A percentile compares a stretch with the other conserved stretches of the same genome.
Evolutionary conservation across 2,888 invertebrate genomes (phyloP).

Genomic region (Scaptodrosophila latifasciaeformis): DNA sequence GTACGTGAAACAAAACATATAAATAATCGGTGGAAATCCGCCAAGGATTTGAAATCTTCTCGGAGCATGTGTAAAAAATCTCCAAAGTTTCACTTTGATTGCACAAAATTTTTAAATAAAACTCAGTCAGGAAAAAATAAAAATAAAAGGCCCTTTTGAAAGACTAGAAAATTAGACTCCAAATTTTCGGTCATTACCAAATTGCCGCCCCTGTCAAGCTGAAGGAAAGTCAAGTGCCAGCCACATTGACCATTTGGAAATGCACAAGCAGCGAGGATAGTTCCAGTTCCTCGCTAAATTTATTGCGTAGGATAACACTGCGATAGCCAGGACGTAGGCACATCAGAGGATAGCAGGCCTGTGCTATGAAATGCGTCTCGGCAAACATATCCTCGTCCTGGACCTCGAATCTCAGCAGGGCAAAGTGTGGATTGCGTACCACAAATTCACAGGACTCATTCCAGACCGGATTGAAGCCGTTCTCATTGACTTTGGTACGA

Average conservation of each 20-base stretch:
- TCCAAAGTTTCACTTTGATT: too few relatives aligned
- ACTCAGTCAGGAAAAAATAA: too few relatives aligned
- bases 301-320: conserved; percentile 92
- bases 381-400: conserved; percentile 98
- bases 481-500: conserved; percentile 92
- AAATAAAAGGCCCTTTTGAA: too few relatives aligned
- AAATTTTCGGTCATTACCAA: too few relatives aligned
- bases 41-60: too few relatives aligned
- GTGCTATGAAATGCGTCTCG: conserved; percentile 96
- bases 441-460: conserved; percentile 90
- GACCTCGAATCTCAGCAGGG: conserved; percentile 89
- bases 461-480: conserved; percentile 96
- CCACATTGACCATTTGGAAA: conserved; percentile 77
- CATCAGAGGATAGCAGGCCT: conserved; percentile 91
- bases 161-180: too few relatives aligned
- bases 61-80: too few relatives aligned
- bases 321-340: conserved; percentile 91
- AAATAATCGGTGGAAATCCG: too few relatives aligned
- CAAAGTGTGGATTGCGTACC: conserved; percentile 87
- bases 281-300: conserved; percentile 93
- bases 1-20: too few relatives aligned
- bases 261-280: conserved; percentile 91
- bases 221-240: too few relatives aligned
- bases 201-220: too few relatives aligned
- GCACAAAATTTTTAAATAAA: too few relatives aligned